A percentile compares a stretch with the other conserved stretches of the same genome.
Conservation (phyloP, 2,797 vertebrate genomes). For the Glossophaga mutica region DNA sequence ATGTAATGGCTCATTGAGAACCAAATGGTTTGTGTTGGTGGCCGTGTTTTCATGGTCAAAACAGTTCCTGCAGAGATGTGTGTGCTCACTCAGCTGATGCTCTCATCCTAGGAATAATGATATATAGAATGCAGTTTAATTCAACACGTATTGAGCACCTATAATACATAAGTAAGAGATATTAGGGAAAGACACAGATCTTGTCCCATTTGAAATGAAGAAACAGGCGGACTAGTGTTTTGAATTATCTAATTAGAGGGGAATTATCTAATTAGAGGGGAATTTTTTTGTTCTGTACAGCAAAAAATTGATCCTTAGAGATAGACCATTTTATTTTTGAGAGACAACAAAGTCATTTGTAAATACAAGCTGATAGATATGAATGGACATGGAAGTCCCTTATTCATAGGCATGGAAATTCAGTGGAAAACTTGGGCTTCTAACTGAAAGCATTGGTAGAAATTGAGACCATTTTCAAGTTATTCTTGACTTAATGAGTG, state of each 20-base stretch:
- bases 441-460: neutral
- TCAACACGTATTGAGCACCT: neutral
- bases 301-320: neutral
- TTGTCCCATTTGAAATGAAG: neutral
- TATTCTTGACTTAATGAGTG: neutral
- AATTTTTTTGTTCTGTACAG: neutral
- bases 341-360: neutral
- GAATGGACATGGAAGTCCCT: neutral
- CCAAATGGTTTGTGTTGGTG: slow-evolving; percentile 45
- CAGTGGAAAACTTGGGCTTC: neutral
- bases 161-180: neutral
- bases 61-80: slow-evolving; percentile 2
- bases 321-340: neutral
- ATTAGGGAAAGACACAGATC: neutral
- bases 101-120: neutral
- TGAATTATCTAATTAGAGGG: neutral
- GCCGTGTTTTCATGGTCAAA: slow-evolving; percentile 45
- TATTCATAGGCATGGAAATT: neutral
- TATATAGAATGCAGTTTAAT: neutral
- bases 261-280: neutral
- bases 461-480: neutral
- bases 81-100: neutral
- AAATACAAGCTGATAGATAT: neutral
- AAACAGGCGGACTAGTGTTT: neutral
- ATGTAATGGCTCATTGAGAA: slow-evolving; percentile 58